Evolutionary conservation across 2,888 invertebrate genomes (phyloP).

Genomic region (Bhutanitis thaidina): DNA sequence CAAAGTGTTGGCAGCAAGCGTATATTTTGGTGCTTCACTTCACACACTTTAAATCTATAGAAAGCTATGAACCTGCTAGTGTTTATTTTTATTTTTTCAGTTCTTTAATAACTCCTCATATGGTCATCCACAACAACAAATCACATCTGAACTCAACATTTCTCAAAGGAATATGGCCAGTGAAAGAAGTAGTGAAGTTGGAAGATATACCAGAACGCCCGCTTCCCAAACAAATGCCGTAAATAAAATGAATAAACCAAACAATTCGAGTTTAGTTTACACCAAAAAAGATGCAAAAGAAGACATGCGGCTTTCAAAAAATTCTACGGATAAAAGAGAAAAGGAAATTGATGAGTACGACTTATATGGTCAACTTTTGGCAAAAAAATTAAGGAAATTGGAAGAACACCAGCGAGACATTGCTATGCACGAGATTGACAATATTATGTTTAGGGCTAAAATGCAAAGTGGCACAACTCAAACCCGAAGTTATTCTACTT

Average conservation of each 20-base stretch:
- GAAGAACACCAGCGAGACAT: constrained; percentile 64
- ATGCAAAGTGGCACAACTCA: constrained; percentile 42
- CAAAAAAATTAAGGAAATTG: constrained; percentile 62
- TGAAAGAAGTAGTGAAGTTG: constrained; percentile 25
- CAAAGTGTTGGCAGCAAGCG: background rate
- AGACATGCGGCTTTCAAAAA: constrained; percentile 31
- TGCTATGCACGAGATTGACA: constrained; percentile 71
- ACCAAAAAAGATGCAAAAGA: constrained; percentile 41
- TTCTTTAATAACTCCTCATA: constrained; percentile 29
- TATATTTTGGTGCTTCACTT: background rate
- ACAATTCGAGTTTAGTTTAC: constrained; percentile 21
- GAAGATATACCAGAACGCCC: constrained; percentile 26
- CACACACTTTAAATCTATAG: background rate
- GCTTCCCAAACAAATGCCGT: constrained; percentile 20
- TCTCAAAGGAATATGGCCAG: constrained; percentile 14
- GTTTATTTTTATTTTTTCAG: constrained; percentile 27
- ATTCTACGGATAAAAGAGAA: constrained; percentile 33
- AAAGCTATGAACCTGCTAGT: background rate
- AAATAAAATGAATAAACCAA: constrained; percentile 18
- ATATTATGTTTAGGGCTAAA: constrained; percentile 64
- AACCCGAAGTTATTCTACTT: constrained; percentile 38
- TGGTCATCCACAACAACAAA: constrained; percentile 27
- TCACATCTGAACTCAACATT: constrained; percentile 28
- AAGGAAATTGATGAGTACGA: constrained; percentile 61
- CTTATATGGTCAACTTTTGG: constrained; percentile 59